Percentiles rank a stretch among this genome's conserved stretches.
These are phyloP conservation scores for Hemiscyllium ocellatum DNA, from an alignment of 2,113 vertebrate species.

Conservation along the genomic window DNA sequence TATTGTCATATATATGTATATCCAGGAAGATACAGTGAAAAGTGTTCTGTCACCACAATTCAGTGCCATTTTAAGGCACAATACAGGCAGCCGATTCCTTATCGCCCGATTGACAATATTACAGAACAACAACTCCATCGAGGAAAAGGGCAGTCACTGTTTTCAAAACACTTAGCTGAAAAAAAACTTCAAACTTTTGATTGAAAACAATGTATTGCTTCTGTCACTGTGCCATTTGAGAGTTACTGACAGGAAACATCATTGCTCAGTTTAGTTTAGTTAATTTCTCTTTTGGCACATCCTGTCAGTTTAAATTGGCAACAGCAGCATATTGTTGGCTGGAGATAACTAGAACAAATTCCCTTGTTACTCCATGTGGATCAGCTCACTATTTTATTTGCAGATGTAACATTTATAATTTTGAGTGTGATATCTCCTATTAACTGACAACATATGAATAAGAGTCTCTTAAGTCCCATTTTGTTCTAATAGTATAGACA, in stretches of 20 bases:
- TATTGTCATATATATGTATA: too few species aligned
- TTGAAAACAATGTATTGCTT: constrained; percentile 13
- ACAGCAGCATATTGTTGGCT: not conserved
- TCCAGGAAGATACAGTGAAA: too few species aligned
- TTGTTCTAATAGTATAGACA: not conserved
- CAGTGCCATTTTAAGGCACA: not conserved
- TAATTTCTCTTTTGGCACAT: constrained; percentile 36
- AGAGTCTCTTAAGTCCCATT: not conserved
- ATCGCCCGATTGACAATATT: not conserved
- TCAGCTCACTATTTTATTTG: constrained; percentile 18
- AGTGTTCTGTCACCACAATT: too few species aligned
- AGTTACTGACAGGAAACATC: constrained; percentile 19
- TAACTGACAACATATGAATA: constrained; percentile 28
- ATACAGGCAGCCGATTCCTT: not conserved
- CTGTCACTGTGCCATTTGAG: constrained; percentile 1
- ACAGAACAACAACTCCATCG: not conserved
- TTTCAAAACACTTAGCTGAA: not conserved
- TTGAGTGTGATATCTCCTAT: constrained; percentile 22
- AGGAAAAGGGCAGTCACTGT: not conserved
- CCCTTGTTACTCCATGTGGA: not conserved
- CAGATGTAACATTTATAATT: constrained; percentile 9
- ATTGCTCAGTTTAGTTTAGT: constrained; percentile 21
- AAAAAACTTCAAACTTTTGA: not conserved
- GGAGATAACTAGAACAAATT: not conserved
- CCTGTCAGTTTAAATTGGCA: constrained; percentile 23